Evolutionary conservation across 2,113 vertebrate genomes (phyloP).

Genomic region (Catharus fuscescens): DNA sequence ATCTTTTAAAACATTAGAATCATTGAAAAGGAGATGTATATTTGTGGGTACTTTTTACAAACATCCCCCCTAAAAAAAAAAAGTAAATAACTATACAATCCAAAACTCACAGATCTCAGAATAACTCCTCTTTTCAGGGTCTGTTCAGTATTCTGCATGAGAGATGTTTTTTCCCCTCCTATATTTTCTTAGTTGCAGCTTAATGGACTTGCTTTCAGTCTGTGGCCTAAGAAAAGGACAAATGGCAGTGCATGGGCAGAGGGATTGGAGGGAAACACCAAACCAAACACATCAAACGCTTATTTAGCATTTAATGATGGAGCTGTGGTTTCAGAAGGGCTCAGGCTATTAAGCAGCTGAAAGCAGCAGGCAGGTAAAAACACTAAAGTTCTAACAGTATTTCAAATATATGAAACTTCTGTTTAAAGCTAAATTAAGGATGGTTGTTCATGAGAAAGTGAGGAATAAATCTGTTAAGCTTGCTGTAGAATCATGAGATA

Average conservation of each 20-base stretch:
- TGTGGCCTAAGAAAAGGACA: neutral
- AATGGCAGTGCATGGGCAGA: neutral
- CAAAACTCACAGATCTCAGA: neutral
- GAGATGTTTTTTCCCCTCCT: neutral
- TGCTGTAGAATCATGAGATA: neutral
- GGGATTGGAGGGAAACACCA: neutral
- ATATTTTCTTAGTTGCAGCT: neutral
- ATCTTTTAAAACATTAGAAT: neutral
- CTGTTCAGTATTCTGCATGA: neutral
- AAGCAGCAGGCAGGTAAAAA: neutral
- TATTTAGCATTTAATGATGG: neutral
- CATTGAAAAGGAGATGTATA: neutral
- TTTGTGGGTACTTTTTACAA: neutral
- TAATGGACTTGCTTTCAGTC: neutral
- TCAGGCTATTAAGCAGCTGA: neutral
- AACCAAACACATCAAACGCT: neutral
- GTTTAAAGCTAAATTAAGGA: neutral
- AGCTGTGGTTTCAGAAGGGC: neutral
- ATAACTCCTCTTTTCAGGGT: neutral
- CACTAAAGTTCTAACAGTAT: neutral
- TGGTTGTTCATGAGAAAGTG: neutral
- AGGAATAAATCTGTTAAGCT: neutral
- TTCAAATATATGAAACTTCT: neutral
- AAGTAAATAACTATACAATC: neutral
- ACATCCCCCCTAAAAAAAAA: fast-evolving